Evolutionary conservation across 2,888 invertebrate species (phyloP), one percentile per base, ranked within the genome.

Genomic region (Nymphalis polychloros): DNA sequence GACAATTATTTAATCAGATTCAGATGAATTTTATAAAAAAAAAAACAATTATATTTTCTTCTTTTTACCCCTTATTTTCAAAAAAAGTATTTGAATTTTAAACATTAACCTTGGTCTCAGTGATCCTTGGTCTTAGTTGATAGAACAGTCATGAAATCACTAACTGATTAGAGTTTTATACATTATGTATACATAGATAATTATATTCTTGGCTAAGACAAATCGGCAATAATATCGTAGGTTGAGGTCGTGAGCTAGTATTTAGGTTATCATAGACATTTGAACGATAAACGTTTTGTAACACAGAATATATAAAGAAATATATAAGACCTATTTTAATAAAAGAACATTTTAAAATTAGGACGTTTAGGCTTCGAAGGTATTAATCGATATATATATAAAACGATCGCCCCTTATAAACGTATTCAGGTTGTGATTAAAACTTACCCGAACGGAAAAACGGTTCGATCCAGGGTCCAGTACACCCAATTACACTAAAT

Each of bases 401-500:
- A 59, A 46, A 20, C 46, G 16, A 47, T 8, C 46, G 20, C 6
- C 13, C 7, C 7, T 62, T 52, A 59, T 46, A 60, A 46, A 55
- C 20, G 16, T 31, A 41, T 8, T 55, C 62, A 62, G 27, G 52
- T 57, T 31, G 46, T 62, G 61, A 60, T 68, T 66, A 61, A 67
- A 48, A 71, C 63, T 71, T 17, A 71, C 71, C 69, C n/a, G 48
- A 57, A 48, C 41, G 70, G 70, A 69, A 69, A 71, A 66, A 61
- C 8, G 61, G 31, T 16, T 48, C 27, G n/a, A 52, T 46, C 65
- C 13, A 46, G 8, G 53, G 53, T 31, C 27, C 27, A 7, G 23
- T 35, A 63, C 63, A 69, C 49, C 35, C 59, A 64, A 69, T 60
- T 61, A 57, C 49, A 68, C 69, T 63, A 59, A 48, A 63, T 53